Evolutionary conservation across 2,888 invertebrate species (phyloP).

Genomic region (Hirtodrosophila duncani): DNA sequence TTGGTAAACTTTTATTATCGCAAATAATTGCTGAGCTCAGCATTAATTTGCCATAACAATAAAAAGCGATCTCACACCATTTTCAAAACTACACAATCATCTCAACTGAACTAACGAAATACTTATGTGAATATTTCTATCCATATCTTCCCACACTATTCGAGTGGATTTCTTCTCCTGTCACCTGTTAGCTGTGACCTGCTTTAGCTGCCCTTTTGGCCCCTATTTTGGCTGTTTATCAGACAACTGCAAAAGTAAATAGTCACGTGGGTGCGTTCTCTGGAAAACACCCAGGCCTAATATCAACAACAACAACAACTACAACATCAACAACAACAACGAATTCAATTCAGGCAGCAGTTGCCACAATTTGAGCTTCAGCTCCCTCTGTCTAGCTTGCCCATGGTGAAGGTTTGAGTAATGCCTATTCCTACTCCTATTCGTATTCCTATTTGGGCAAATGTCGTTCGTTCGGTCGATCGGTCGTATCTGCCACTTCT

Average conservation of each 20-base stretch:
- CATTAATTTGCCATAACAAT: no score
- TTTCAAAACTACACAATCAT: no score
- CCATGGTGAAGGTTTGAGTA: constrained; percentile 3
- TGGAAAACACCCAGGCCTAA: constrained; percentile 1
- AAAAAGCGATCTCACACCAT: no score
- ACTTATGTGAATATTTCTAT: no score
- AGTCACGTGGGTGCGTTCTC: constrained; percentile 49
- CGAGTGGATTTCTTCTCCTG: no score
- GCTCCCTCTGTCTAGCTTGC: constrained; percentile 3
- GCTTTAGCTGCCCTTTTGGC: constrained; percentile 23
- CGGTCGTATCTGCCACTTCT: constrained; percentile 38
- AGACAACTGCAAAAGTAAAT: constrained; percentile 23
- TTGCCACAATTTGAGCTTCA: neutral
- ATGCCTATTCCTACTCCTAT: neutral
- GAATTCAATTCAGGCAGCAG: constrained; percentile 34
- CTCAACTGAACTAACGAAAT: no score
- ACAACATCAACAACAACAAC: constrained; percentile 28
- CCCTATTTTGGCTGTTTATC: constrained; percentile 33
- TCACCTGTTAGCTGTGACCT: constrained; percentile 16
- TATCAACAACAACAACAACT: constrained; percentile 29
- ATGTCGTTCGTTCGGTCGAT: constrained; percentile 2
- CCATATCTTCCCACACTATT: no score
- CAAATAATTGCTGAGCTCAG: no score
- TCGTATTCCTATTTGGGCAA: no score
- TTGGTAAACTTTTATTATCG: no score